These are phyloP conservation scores for Drosophila fulvimacula DNA, from an alignment of 2,888 invertebrate species.

Conservation along the genomic window DNA sequence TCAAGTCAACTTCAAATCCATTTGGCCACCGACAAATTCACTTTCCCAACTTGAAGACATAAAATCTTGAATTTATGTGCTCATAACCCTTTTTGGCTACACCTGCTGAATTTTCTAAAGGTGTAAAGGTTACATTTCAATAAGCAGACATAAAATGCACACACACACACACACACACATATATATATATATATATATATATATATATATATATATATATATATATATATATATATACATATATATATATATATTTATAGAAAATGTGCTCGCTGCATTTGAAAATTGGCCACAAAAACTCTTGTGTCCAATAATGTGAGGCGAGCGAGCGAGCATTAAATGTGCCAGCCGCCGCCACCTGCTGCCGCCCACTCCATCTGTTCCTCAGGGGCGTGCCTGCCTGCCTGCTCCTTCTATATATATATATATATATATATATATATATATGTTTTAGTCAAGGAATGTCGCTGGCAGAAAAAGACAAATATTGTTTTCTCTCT, in stretches of 20 bases:
- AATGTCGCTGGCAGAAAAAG: conserved; percentile 49
- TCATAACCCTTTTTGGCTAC: conserved; percentile 55
- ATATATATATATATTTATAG: conserved; percentile 61
- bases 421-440: conserved; percentile 40
- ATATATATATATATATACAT: conserved; percentile 60
- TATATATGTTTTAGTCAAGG: conserved; percentile 56
- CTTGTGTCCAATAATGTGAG: conserved; percentile 65
- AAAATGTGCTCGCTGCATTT: conserved; percentile 69
- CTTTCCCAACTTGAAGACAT: conserved; percentile 34
- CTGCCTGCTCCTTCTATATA: conserved; percentile 11
- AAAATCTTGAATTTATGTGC: conserved; percentile 69
- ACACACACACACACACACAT: neutral
- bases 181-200: neutral
- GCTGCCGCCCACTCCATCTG: conserved; percentile 50
- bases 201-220: neutral
- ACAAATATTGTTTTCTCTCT: conserved; percentile 64
- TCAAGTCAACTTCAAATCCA: neutral
- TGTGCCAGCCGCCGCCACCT: conserved; percentile 60
- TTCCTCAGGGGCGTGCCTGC: conserved; percentile 18
- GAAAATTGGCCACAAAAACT: conserved; percentile 70
- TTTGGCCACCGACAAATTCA: conserved; percentile 19
- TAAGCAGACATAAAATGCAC: conserved; percentile 60
- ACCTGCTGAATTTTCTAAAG: conserved; percentile 24
- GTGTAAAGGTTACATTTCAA: conserved; percentile 56
- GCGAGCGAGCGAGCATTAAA: conserved; percentile 62